Evolutionary conservation across 2,113 vertebrate species (phyloP), one percentile per base, ranked within the genome.

Genomic region (Eonycteris spelaea): DNA sequence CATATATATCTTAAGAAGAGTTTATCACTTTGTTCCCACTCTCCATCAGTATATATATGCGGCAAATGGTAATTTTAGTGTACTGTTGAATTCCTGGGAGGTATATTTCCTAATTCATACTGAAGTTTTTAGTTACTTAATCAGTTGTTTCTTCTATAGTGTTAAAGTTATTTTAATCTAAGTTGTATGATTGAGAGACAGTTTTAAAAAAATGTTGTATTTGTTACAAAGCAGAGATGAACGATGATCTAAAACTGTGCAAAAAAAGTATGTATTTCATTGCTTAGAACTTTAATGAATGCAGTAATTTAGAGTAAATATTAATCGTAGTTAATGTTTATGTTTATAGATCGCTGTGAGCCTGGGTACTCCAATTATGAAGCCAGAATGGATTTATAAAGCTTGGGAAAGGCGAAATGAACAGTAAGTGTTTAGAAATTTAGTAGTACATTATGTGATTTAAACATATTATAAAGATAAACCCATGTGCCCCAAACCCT

Each of bases 331-430:
- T 82, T 90, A 83, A 68, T 70, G 7, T 92, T 96, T 80, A 63
- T 93, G 75, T 95, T 97, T 98, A 97, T 97, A 99, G 99, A 97
- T 99, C 98, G 99, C 99, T 53, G 99, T 99, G 73, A 99, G 99
- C 94, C 98, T 99, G 98, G 99, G 99, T 55, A 99, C 99, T 57
- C 99, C 99, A 70, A 99, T 99, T 13, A 98, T 99, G 98, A 99
- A 99, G 95, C 98, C 99, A 85, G 98, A 99, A 55, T 99, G 99
- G 99, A 99, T 99, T 98, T 98, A 98, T 80, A 99, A 99, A 95
- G 98, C 99, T 55, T 99, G 99, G 99, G 99, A 99, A 95, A 99
- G 97, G 95, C 99, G 99, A 97, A 98, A 99, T 97, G 99, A 99
- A 73, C 97, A 98, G 99, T 98, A 97, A 97, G 97, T 97, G 7